Evolutionary conservation across 2,113 vertebrate genomes (phyloP).

Genomic region (Accipiter cooperii): DNA sequence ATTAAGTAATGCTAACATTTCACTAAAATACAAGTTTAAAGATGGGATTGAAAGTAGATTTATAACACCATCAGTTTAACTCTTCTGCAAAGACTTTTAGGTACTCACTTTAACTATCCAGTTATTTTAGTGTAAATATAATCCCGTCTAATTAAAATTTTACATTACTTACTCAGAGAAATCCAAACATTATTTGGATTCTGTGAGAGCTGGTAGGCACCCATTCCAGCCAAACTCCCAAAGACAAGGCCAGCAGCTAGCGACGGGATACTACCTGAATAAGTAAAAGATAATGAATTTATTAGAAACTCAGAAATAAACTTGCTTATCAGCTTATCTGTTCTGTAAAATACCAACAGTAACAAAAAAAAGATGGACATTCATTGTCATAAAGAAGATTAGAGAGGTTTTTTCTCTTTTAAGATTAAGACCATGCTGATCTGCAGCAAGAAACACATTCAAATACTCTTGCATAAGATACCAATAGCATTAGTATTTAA

Average conservation of each 20-base stretch:
- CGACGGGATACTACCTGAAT: slow-evolving; percentile 86
- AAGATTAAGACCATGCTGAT: not conserved
- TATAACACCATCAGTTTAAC: not conserved
- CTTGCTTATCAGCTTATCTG: not conserved
- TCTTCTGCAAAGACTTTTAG: not conserved
- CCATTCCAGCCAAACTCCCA: slow-evolving; percentile 88
- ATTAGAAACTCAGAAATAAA: not conserved
- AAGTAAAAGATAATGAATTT: not conserved
- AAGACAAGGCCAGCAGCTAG: slow-evolving; percentile 90
- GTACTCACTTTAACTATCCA: not conserved
- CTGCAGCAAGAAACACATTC: not conserved
- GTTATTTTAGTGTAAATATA: not conserved
- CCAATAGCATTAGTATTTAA: not conserved
- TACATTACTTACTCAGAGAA: slow-evolving; percentile 81
- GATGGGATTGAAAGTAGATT: not conserved
- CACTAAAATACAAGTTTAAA: not conserved
- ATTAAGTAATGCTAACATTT: not conserved
- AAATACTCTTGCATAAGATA: not conserved
- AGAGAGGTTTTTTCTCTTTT: not conserved
- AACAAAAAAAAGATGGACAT: not conserved
- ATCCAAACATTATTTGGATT: slow-evolving; percentile 88
- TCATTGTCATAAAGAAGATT: not conserved
- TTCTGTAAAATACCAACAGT: not conserved
- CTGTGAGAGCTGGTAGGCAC: slow-evolving; percentile 90
- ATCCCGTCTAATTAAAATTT: not conserved